Conservation (phyloP, 1,140 invertebrate genomes). For the Psix sp. region DNA sequence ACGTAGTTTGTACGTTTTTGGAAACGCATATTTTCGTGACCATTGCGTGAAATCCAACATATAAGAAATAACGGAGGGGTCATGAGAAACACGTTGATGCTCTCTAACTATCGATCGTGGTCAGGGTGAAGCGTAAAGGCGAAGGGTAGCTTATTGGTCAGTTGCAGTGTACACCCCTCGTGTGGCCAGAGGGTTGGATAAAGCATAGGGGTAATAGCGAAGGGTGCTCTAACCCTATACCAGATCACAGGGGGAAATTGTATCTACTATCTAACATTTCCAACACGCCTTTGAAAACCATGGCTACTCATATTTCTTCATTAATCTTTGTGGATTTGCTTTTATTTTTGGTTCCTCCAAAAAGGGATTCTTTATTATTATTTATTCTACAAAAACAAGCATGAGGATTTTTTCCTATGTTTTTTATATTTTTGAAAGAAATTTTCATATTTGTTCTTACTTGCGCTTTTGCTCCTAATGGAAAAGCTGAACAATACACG, state of each 20-base stretch:
- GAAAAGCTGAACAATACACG: too few relatives aligned
- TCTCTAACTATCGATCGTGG: conserved; percentile 62
- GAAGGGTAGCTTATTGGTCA: conserved; percentile 65
- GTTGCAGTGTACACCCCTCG: conserved; percentile 58
- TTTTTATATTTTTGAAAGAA: too few relatives aligned
- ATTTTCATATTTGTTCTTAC: too few relatives aligned
- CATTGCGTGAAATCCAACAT: conserved; percentile 48
- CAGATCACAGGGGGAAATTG: conserved; percentile 20
- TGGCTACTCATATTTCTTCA: conserved; percentile 37
- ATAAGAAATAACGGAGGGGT: conserved; percentile 58
- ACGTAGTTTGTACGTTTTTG: conserved; percentile 8
- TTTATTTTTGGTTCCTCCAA: conserved; percentile 19
- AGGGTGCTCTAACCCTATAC: conserved; percentile 60
- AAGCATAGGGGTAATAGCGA: conserved; percentile 46
- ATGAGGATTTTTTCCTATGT: too few relatives aligned
- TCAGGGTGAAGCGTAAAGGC: conserved; percentile 56
- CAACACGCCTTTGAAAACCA: conserved; percentile 50
- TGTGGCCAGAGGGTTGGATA: conserved; percentile 55
- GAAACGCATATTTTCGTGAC: conserved; percentile 24
- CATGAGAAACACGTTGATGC: conserved; percentile 53
- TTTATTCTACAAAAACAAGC: too few relatives aligned
- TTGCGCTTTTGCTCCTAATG: too few relatives aligned
- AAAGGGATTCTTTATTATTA: too few relatives aligned
- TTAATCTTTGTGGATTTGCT: conserved; percentile 11
- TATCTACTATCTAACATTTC: conserved; percentile 35